Base-by-base conservation (phyloP, 2,797 vertebrate species). In the Cossypha caffra region DNA sequence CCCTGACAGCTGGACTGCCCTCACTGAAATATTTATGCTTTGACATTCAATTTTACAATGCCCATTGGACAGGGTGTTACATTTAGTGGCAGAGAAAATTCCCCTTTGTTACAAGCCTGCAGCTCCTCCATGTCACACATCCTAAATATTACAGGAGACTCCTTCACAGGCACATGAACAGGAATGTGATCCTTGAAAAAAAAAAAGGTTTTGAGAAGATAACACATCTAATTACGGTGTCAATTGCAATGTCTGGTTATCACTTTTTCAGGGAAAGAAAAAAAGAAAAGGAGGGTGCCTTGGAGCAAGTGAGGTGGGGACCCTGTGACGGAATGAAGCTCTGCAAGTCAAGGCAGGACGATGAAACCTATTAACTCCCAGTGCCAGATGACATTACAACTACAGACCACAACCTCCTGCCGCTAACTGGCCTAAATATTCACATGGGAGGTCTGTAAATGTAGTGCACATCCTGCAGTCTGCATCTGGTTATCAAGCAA, bases 401-500 rank as follows among this genome's bases (percentile, higher is more conserved):
- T 95, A 82, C 90, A 96, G 93, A 96, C 89, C 95, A 97, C 90
- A 96, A 72, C 83, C 96, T 97, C 95, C 94, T 93, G 86, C 78
- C 3, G 35, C 90, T 97, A 96, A 96, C 92, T 95, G 94, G 94
- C 91, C 96, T 97, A 95, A 97, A 96, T 96, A 96, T 92, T 90
- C 96, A 95, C 95, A 93, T 80, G 95, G 96, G 96, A 93, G 63
- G 78, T 69, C 93, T 95, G 90, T 88, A 96, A 97, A 97, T 93
- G 93, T 93, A 96, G 90, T 88, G 90, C 87, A 95, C n/a, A 91
- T 96, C 82, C 96, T 95, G 87, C 80, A 96, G 91, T 77, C 91
- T 96, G 94, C 97, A 98, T 97, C 98, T 98, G 97, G 96, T 94
- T 97, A 97, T 96, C 97, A 96, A 95, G 96, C 50, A 92, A 62